Conservation (phyloP, 1,140 invertebrate species). For the Panulirus ornatus region DNA sequence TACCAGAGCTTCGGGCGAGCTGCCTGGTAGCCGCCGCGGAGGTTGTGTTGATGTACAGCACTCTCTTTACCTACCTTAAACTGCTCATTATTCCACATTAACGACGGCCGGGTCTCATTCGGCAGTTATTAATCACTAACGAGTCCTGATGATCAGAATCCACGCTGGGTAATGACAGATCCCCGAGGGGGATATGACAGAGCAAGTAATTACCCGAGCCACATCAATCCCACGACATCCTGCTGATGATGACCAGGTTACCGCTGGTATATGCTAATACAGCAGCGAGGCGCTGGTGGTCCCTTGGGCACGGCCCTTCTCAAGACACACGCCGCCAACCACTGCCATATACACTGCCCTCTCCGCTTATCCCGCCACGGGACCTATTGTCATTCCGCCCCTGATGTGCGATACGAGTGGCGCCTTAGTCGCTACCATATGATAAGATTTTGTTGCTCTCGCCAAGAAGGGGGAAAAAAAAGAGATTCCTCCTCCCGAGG, state of each 20-base stretch:
- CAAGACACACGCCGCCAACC: background rate
- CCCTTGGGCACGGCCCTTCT: background rate
- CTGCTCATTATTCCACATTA: conserved; percentile 40
- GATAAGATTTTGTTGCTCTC: no score
- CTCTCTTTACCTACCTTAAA: conserved; percentile 19
- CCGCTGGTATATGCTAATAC: conserved; percentile 25
- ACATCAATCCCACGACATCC: conserved; percentile 5
- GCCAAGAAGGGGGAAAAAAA: no score
- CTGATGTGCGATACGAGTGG: no score
- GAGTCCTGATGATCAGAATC: conserved; percentile 5
- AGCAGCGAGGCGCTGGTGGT: background rate
- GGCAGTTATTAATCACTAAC: conserved; percentile 33
- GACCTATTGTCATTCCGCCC: no score
- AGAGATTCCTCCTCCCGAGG: no score
- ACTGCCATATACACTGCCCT: background rate
- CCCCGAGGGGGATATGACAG: conserved; percentile 31
- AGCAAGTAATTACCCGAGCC: conserved; percentile 29
- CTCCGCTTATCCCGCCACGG: no score
- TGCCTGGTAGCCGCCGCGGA: background rate
- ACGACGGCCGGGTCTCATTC: conserved; percentile 16
- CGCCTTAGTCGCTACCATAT: no score
- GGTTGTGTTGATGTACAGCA: background rate
- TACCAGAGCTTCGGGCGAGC: background rate
- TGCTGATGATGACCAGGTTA: conserved; percentile 6
- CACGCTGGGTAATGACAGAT: conserved; percentile 21